Base-by-base conservation (phyloP, 2,113 vertebrate genomes). In the Pteruthius melanotis region DNA sequence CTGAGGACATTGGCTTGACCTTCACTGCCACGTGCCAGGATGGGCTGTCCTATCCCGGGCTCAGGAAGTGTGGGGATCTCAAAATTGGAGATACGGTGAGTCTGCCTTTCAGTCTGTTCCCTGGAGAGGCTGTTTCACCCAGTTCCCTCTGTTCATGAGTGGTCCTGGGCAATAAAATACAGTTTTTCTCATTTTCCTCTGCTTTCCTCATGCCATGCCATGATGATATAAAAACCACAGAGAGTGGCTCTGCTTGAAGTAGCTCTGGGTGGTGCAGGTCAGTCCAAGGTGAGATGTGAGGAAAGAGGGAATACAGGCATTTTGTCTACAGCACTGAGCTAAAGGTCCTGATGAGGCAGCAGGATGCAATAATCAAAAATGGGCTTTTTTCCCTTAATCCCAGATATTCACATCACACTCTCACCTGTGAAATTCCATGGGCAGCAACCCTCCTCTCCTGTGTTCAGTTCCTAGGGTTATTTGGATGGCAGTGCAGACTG, bases 21-120 rank as follows among this genome's bases (percentile, higher is more conserved):
- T 99, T 99, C 96, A 99, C 98, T 22, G 99, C 99, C 52, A 99
- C 98, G 0, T 99, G 99, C 94, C 99, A 99, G 92, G 99, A 99
- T 1, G 99, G 99, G 0, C 45, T 98, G 27, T 98, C 98, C 15
- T 98, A 99, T 71, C 98, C 99, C 0, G 99, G 99, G 49, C 98
- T 99, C 95, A 98, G 98, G 97, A 99, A 99, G 83, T 99, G 99
- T 70, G 98, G 98, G 9, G 99, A 99, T 94, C 97, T 99, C 92
- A 99, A 99, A 97, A 99, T 99, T 9, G 99, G 99, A 87, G 99
- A 99, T 96, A 99, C 99, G 6, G 99, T 99, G 94, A 99, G 99
- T 98, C 60, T 87, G 33, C 39, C 40, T 60, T 40, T 57, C 3
- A 3, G 3, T 86, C 66, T 17, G 3, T 66, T 21, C 57, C 15